phyloP scores from a whole-genome alignment of 2,113 vertebrate species.

The Corydoras sp. region DNA sequence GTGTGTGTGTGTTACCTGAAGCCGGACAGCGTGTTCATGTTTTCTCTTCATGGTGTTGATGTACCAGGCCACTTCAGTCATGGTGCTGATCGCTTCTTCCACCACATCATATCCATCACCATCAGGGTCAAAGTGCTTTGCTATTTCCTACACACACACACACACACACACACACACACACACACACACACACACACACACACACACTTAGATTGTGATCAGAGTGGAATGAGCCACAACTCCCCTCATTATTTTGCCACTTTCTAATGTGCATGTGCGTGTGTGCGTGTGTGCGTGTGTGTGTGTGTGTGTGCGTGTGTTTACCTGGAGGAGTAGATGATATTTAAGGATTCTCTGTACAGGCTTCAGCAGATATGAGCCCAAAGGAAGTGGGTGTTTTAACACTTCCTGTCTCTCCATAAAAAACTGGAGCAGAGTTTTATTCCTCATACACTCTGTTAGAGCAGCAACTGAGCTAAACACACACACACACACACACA shows the following conservation, averaged over 20 bases:
- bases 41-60: conserved; percentile 98
- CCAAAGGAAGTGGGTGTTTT: conserved; percentile 77
- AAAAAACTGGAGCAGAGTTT: conserved; percentile 81
- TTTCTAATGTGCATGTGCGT: background rate
- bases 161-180: conserved; percentile 1
- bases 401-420: conserved; percentile 79
- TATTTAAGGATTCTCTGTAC: conserved; percentile 97
- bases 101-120: conserved; percentile 84
- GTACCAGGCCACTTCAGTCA: conserved; percentile 94
- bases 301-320: background rate
- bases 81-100: conserved; percentile 88
- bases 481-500: conserved; percentile 3
- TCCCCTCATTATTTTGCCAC: too few species aligned
- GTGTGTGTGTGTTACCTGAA: conserved; percentile 69
- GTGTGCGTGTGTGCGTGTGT: background rate
- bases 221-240: background rate
- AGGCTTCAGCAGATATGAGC: conserved; percentile 88
- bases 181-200: background rate
- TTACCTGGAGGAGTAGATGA: conserved; percentile 89
- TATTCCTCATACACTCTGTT: conserved; percentile 86
- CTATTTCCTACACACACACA: conserved; percentile 76
- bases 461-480: conserved; percentile 80
- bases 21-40: conserved; percentile 86
- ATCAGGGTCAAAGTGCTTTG: conserved; percentile 81
- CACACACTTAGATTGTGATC: background rate